Conservation (phyloP, 2,797 vertebrate species). For the Takifugu rubripes region DNA sequence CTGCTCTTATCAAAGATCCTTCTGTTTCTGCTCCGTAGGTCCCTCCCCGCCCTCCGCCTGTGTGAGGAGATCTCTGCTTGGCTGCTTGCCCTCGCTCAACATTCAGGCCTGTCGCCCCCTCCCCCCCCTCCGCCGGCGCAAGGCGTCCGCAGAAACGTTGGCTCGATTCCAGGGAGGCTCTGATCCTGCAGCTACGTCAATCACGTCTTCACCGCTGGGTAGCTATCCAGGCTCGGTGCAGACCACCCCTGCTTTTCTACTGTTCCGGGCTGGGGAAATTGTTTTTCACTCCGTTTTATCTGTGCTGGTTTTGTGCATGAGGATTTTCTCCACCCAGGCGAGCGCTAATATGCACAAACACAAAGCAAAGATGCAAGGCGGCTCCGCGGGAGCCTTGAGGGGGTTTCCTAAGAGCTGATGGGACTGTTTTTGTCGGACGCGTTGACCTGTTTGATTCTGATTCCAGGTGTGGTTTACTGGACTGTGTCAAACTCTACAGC, state of each 20-base stretch:
- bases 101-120: conserved; percentile 21
- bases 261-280: not conserved
- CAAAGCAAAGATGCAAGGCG: not conserved
- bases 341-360: conserved; percentile 6
- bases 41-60: not conserved
- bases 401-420: too few species aligned
- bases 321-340: conserved; percentile 50
- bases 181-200: conserved; percentile 73
- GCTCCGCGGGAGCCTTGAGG: too few species aligned
- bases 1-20: conserved; percentile 53
- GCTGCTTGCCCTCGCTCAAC: conserved; percentile 20
- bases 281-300: conserved; percentile 17
- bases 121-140: conserved; percentile 24
- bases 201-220: conserved; percentile 82
- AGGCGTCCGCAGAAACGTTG: conserved; percentile 53
- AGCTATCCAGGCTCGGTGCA: conserved; percentile 46
- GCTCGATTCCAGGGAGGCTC: conserved; percentile 62
- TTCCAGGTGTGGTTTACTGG: conserved; percentile 53
- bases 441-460: conserved; percentile 40
- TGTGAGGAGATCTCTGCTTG: conserved; percentile 39
- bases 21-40: conserved; percentile 52
- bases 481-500: conserved; percentile 43
- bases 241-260: not conserved
- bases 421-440: conserved; percentile 23
- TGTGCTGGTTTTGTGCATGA: conserved; percentile 19